Base-by-base conservation (phyloP, 2,888 invertebrate genomes). In the Oeneis ivallda region DNA sequence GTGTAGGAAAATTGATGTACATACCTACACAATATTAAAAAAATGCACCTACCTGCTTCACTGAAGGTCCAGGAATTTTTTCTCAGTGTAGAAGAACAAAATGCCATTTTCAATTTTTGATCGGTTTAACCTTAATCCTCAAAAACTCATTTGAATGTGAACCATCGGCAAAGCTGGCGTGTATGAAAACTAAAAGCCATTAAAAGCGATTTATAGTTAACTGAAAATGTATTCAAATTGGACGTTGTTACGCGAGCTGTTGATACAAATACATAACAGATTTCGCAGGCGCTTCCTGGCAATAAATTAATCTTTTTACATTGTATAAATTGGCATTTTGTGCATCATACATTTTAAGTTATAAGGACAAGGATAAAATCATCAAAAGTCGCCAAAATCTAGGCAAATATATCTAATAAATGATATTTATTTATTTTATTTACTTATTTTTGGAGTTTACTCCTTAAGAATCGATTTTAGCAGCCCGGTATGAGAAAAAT, bases 111-210 rank as follows among this genome's bases (percentile, higher is more conserved):
- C 37, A 17, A 39, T 54, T 52, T 54, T 11, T 1, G 34, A 54
- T 57, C 26, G 57, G 57, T 45, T 57, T 57, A 43, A 13, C 47
- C 3, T 19, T 60, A 56, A 67, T 67, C 60, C 59, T 15, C 34
- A 50, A 50, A 49, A 34, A 64, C 13, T 64, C 43, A 50, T 64
- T 52, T 49, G 45, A 54, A 32, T 45, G 62, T 15, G 41, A 63
- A 47, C 17, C 49, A 53, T 54, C 63, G 58, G 34, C 17, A 39
- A 56, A 62, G 66, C 63, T 56, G 59, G 59, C 32, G 52, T 52
- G 17, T 63, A 47, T 59, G 34, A 45, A 66, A 56, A 56, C 63
- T 63, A 56, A 62, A 58, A 47, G 59, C 59, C 47, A 47, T 59
- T 59, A 59, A 59, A 47, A 59, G 10, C 59, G 34, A 59, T 59